phyloP scores from a whole-genome alignment of 2,113 vertebrate species.

The Neodontobutis hainanensis region DNA sequence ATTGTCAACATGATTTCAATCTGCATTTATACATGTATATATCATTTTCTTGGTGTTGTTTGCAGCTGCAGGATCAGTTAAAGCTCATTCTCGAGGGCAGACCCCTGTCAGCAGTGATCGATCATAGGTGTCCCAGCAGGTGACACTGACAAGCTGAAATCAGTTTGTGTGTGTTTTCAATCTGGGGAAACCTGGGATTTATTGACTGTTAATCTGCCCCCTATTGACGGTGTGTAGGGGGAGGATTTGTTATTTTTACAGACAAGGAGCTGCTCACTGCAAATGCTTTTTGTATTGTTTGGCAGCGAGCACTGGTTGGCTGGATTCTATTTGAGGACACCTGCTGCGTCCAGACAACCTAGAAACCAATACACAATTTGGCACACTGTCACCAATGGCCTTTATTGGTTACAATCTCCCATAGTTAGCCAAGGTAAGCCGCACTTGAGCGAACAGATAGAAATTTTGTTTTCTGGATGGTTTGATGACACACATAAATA shows the following conservation, averaged over 20 bases:
- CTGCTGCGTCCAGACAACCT: constrained; percentile 49
- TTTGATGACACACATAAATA: constrained; percentile 15
- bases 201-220: not conserved
- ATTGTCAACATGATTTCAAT: not conserved
- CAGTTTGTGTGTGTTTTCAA: constrained; percentile 1
- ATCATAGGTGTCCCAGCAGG: constrained; percentile 32
- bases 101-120: constrained; percentile 25
- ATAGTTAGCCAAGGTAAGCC: constrained; percentile 20
- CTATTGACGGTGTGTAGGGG: not conserved
- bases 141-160: constrained; percentile 44
- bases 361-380: constrained; percentile 46
- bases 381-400: constrained; percentile 12
- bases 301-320: constrained; percentile 15
- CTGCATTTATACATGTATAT: not conserved
- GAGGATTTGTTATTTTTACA: constrained; percentile 1
- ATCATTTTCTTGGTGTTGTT: constrained; percentile 9
- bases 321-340: constrained; percentile 50
- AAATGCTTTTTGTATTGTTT: constrained; percentile 5
- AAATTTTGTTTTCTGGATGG: constrained; percentile 11
- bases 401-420: constrained; percentile 21
- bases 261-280: not conserved
- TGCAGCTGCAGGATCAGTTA: not conserved
- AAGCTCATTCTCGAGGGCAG: constrained; percentile 10
- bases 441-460: constrained; percentile 14
- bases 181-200: constrained; percentile 4